Base-by-base conservation (phyloP, 2,888 invertebrate species). In the Thecocarcelia acutangulata region DNA sequence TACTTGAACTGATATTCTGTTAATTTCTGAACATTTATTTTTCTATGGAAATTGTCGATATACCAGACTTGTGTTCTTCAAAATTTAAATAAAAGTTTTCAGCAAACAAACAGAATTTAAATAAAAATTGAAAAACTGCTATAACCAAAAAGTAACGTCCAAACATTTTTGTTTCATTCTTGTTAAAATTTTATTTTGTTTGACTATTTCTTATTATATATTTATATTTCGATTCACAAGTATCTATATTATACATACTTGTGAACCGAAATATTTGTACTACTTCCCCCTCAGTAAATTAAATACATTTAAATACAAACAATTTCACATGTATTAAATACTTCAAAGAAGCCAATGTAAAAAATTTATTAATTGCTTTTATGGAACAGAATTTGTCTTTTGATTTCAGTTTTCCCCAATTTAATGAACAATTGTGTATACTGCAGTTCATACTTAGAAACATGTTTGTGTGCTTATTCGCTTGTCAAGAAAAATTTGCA, bases 291-390 rank as follows among this genome's bases (percentile, higher is more conserved):
- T n/a, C 19, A 24, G 9, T n/a, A 15, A 33, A 33, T 9, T 33
- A 33, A 33, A 33, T 33, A 8, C 5, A 3, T 8, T 8, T 33
- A 3, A 33, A n/a, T 42, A 33, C 33, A 50, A 50, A 50, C 40
- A 59, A 59, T 58, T 58, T 42, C 46, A 37, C 15, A 46, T 33
- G 17, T 19, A 28, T 40, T 48, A 48, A 48, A n/a, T n/a, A 50
- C 42, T 21, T 46, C 21, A 54, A 63, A 63, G 17, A 1, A 44
- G 33, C 6, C 19, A 52, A 52, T 33, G n/a, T 19, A 15, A 52
- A 28, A 50, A 1, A 59, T 59, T 75, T 19, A 59, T 59, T 59
- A 75, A 59, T 75, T 75, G 50, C 50, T 33, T 42, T 13, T 28
- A 56, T 40, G 21, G 13, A 48, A 5, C 37, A 50, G 19, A 5